These are phyloP conservation scores for Danio tinwini DNA, from an alignment of 2,797 vertebrate species.

Conservation along the genomic window DNA sequence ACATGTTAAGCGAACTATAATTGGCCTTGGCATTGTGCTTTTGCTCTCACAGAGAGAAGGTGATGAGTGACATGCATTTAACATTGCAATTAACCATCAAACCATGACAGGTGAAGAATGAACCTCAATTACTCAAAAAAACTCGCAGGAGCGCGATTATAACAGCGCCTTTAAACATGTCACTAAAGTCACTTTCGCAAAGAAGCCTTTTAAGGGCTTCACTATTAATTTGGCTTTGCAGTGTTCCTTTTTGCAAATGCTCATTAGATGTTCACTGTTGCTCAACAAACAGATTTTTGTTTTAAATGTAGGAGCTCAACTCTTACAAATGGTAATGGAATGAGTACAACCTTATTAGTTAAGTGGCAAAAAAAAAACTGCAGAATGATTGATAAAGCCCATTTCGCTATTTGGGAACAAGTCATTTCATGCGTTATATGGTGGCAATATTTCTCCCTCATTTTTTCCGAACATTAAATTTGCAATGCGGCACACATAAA, in stretches of 20 bases:
- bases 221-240: not conserved
- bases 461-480: constrained; percentile 10
- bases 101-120: not conserved
- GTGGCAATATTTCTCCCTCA: not conserved
- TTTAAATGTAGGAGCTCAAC: constrained; percentile 22
- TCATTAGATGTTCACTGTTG: constrained; percentile 12
- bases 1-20: not conserved
- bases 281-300: constrained; percentile 21
- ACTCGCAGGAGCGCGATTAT: not conserved
- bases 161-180: not conserved
- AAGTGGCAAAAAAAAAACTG: constrained; percentile 2
- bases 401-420: constrained; percentile 8
- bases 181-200: not conserved
- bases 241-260: not conserved
- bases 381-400: constrained; percentile 18
- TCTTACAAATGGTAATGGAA: constrained; percentile 3
- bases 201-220: not conserved
- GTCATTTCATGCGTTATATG: constrained; percentile 10
- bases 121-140: not conserved
- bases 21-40: not conserved
- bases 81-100: not conserved
- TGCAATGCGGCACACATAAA: constrained; percentile 9
- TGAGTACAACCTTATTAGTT: constrained; percentile 18
- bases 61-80: not conserved
- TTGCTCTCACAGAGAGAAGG: not conserved